Percentiles rank a stretch among this genome's conserved stretches.
Evolutionary conservation across 2,113 vertebrate species (phyloP).

Genomic region (Melanerpes formicivorus): DNA sequence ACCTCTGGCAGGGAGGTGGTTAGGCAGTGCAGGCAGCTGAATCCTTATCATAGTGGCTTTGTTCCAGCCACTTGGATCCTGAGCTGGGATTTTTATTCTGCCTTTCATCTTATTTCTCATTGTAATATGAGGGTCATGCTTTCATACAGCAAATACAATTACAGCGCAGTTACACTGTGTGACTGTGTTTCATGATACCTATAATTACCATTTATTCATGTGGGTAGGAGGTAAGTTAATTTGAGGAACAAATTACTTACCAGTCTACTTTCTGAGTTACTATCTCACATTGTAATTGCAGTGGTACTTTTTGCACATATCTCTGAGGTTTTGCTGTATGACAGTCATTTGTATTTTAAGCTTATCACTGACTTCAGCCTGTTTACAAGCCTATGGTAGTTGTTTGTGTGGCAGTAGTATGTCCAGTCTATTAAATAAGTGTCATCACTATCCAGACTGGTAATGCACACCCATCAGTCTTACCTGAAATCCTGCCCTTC

Average conservation of each 20-base stretch:
- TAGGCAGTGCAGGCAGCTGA: background rate
- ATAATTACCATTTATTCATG: slow-evolving; percentile 29
- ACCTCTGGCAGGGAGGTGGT: background rate
- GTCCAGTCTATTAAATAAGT: background rate
- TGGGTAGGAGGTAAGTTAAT: slow-evolving; percentile 22
- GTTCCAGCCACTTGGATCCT: background rate
- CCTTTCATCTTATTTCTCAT: slow-evolving; percentile 23
- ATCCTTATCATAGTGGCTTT: background rate
- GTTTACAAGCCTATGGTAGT: background rate
- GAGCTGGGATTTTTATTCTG: slow-evolving; percentile 16
- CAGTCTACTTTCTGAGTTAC: slow-evolving; percentile 10
- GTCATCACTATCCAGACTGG: background rate
- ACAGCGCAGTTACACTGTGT: background rate
- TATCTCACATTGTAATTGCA: background rate
- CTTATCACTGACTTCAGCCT: background rate
- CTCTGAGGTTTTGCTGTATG: background rate
- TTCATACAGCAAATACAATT: slow-evolving; percentile 47
- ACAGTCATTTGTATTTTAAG: background rate
- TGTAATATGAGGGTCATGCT: slow-evolving; percentile 9
- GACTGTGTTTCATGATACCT: slow-evolving; percentile 33
- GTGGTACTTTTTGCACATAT: background rate
- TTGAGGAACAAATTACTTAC: background rate
- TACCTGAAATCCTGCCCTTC: background rate
- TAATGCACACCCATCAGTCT: background rate
- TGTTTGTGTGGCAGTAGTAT: background rate